Conservation (phyloP, 2,797 vertebrate species). For the Xenops minutus region DNA sequence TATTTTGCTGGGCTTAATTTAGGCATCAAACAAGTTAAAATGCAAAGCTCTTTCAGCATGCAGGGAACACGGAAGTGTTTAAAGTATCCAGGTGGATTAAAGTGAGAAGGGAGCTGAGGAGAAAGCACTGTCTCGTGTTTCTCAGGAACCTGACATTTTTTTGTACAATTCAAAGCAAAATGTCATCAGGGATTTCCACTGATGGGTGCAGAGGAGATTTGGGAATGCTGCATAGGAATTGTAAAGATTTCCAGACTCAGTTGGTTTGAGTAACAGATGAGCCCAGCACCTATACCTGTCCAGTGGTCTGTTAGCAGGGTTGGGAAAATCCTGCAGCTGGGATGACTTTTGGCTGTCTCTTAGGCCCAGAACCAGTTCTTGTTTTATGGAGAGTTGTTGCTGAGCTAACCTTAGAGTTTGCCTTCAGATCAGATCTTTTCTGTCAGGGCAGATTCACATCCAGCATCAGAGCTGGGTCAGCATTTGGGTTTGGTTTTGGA, state of each 20-base stretch:
- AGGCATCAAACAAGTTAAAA: conserved; percentile 30
- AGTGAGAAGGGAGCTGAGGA: not conserved
- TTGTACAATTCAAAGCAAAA: not conserved
- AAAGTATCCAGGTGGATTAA: conserved; percentile 12
- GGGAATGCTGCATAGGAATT: not conserved
- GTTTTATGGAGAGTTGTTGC: not conserved
- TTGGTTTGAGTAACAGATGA: not conserved
- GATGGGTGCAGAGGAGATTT: not conserved
- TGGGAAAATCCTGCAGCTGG: not conserved
- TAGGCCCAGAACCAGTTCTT: not conserved
- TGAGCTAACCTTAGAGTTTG: not conserved
- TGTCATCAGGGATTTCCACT: not conserved
- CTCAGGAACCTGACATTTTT: not conserved
- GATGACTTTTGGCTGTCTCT: not conserved
- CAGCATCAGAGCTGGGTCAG: not conserved
- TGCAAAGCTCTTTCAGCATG: not conserved
- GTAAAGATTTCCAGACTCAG: not conserved
- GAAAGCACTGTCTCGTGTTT: not conserved
- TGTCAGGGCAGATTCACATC: not conserved
- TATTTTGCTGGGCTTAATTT: conserved; percentile 42
- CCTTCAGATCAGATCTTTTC: not conserved
- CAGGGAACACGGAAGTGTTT: not conserved
- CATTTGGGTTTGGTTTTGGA: not conserved
- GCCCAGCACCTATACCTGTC: not conserved
- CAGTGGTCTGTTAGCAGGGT: not conserved